These are phyloP conservation scores for Scolopax bukidnonensis DNA, from an alignment of 2,797 vertebrate species.

Conservation along the genomic window DNA sequence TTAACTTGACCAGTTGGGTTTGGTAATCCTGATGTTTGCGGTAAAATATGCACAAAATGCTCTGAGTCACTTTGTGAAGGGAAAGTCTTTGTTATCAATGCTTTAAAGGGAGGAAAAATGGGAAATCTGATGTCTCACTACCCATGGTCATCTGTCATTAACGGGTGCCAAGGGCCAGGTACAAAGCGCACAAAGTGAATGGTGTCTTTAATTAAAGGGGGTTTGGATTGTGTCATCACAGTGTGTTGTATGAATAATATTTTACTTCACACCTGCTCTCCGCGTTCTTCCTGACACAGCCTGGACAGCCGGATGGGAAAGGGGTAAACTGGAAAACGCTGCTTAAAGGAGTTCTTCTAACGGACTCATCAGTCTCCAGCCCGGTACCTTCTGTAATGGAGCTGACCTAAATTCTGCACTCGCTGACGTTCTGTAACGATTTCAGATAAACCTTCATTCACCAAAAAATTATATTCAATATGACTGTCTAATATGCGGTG, in stretches of 20 bases:
- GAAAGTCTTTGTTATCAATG: not conserved
- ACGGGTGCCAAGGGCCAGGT: not conserved
- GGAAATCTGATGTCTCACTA: not conserved
- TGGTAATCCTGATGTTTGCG: not conserved
- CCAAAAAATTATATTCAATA: rapidly evolving
- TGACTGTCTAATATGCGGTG: not conserved
- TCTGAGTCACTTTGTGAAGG: not conserved
- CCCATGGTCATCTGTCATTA: rapidly evolving
- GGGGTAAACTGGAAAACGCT: not conserved
- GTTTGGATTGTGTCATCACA: not conserved
- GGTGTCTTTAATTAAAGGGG: not conserved
- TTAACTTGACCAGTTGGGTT: not conserved
- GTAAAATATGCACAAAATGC: not conserved
- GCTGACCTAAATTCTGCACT: not conserved
- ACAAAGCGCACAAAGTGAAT: rapidly evolving
- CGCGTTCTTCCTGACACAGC: rapidly evolving
- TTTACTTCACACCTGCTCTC: not conserved
- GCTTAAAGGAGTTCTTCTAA: not conserved
- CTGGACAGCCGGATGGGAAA: not conserved
- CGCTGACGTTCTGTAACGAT: rapidly evolving
- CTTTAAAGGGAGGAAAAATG: not conserved
- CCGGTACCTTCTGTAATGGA: not conserved
- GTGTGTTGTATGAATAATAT: not conserved
- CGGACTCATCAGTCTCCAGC: not conserved
- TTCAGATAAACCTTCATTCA: not conserved